A percentile compares a stretch with the other conserved stretches of the same genome.
phyloP scores from a whole-genome alignment of 2,797 vertebrate species.

The Melanitta fusca region DNA sequence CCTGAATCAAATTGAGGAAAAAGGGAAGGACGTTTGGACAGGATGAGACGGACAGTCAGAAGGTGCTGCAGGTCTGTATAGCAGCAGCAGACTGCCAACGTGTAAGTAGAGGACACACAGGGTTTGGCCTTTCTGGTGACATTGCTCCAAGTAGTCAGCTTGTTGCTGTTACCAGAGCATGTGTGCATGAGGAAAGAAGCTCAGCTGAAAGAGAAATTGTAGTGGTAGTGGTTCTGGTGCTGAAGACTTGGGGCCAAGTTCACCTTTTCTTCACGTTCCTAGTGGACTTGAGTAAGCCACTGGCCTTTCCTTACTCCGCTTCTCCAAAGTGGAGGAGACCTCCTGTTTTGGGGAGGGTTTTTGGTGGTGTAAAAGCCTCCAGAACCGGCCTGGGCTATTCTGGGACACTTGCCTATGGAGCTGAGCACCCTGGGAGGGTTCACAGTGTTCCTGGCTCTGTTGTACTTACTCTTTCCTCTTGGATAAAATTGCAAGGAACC shows the following conservation, averaged over 20 bases:
- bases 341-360: background rate
- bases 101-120: rapidly evolving
- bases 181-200: background rate
- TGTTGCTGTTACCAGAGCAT: rapidly evolving
- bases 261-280: background rate
- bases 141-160: rapidly evolving
- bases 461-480: background rate
- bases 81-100: no score
- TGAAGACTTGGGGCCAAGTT: background rate
- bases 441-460: no score
- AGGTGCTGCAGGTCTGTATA: rapidly evolving
- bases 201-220: background rate
- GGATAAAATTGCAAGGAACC: background rate
- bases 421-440: background rate
- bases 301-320: background rate
- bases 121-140: background rate
- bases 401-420: rapidly evolving
- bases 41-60: background rate
- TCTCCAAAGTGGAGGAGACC: background rate
- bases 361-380: background rate
- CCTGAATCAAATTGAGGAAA: background rate
- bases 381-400: background rate
- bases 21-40: background rate
- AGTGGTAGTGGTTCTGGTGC: background rate
- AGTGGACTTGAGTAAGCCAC: background rate